Percentiles rank a stretch among this genome's conserved stretches.
phyloP scores from a whole-genome alignment of 2,113 vertebrate species.

The Leuciscus idus region DNA sequence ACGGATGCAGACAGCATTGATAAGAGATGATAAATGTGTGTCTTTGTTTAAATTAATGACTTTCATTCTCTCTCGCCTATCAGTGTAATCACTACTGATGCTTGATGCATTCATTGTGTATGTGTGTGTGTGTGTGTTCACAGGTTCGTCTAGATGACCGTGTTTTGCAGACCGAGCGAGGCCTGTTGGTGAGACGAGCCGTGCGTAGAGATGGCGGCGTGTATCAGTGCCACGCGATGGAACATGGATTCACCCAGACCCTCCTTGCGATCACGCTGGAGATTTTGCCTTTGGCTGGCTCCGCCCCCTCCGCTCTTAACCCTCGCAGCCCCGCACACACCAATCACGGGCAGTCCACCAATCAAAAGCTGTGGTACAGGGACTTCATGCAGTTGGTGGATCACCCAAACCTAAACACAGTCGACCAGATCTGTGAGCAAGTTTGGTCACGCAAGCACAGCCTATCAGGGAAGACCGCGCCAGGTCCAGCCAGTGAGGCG shows the following conservation, averaged over 20 bases:
- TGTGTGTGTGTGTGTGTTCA: not conserved
- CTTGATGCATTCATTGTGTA: not conserved
- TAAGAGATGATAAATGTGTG: conserved; percentile 25
- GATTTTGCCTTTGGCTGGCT: conserved; percentile 78
- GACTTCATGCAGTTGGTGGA: conserved; percentile 97
- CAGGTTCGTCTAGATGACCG: conserved; percentile 86
- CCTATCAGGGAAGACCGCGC: conserved; percentile 64
- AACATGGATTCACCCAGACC: conserved; percentile 92
- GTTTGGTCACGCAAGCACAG: conserved; percentile 80
- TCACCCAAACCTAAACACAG: conserved; percentile 82
- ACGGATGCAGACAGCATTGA: not conserved
- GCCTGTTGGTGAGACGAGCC: conserved; percentile 85
- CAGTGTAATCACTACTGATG: not conserved
- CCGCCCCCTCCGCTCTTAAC: conserved; percentile 63
- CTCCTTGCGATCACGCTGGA: conserved; percentile 85
- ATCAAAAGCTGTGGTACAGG: conserved; percentile 90
- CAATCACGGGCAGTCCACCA: conserved; percentile 56
- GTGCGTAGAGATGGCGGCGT: conserved; percentile 80
- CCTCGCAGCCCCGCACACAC: conserved; percentile 48
- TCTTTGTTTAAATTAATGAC: conserved; percentile 15
- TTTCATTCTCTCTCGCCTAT: not conserved
- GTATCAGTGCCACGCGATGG: conserved; percentile 88
- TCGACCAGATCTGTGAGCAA: conserved; percentile 87
- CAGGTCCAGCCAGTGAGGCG: conserved; percentile 56
- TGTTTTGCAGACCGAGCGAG: conserved; percentile 79